Percentiles rank a stretch among this genome's conserved stretches.
These are phyloP conservation scores for Sitophilus oryzae DNA, from an alignment of 1,140 invertebrate genomes.

Conservation along the genomic window DNA sequence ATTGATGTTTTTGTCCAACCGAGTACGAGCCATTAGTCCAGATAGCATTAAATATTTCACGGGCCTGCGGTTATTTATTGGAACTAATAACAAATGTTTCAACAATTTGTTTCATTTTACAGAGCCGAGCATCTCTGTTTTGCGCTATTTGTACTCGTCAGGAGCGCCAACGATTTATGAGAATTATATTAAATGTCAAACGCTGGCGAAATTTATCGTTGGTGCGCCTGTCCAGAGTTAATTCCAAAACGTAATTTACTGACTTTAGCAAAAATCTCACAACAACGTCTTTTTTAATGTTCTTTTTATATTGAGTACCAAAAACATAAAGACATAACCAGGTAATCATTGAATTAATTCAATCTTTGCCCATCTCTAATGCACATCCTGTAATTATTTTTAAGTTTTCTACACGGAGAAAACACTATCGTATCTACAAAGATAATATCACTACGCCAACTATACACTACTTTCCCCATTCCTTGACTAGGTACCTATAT, in stretches of 20 bases:
- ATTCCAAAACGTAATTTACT: not conserved
- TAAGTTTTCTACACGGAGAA: too few species aligned
- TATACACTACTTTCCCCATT: too few species aligned
- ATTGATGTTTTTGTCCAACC: not conserved
- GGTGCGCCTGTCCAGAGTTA: not conserved
- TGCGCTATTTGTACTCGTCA: not conserved
- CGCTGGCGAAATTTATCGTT: not conserved
- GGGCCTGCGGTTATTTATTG: constrained; percentile 17
- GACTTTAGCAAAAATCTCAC: too few species aligned
- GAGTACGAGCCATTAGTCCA: not conserved
- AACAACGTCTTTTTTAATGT: too few species aligned
- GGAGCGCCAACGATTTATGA: not conserved
- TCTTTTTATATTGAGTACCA: too few species aligned
- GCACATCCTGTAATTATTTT: too few species aligned
- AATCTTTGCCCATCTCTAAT: too few species aligned
- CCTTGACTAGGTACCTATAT: too few species aligned
- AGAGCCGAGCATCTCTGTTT: not conserved
- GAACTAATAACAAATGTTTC: constrained; percentile 25
- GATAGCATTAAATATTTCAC: constrained; percentile 25
- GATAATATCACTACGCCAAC: too few species aligned
- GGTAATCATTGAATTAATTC: too few species aligned
- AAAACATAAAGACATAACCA: too few species aligned
- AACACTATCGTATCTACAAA: too few species aligned
- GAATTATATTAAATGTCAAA: not conserved
- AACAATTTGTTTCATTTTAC: not conserved